Conservation (phyloP, 2,888 invertebrate genomes). For the Dynastes grantii region DNA sequence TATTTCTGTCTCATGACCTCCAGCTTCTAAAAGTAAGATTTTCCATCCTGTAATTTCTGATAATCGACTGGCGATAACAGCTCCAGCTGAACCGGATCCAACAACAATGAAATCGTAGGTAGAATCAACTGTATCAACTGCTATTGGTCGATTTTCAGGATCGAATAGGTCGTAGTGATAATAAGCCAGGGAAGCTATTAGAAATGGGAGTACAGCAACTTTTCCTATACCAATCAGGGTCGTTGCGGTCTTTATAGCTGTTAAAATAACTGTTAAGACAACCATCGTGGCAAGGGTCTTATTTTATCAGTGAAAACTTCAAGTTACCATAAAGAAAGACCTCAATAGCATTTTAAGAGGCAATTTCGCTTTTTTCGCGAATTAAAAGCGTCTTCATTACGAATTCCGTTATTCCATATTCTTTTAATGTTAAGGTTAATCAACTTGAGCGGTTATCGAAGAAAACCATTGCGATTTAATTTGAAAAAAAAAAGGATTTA, state of each 20-base stretch:
- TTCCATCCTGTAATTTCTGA: slow-evolving; percentile 86
- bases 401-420: background rate
- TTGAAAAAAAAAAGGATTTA: background rate
- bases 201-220: slow-evolving; percentile 81
- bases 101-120: slow-evolving; percentile 89
- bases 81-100: slow-evolving; percentile 89
- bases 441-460: background rate
- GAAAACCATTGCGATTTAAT: background rate
- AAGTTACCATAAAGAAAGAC: background rate
- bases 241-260: slow-evolving; percentile 82
- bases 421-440: background rate
- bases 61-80: slow-evolving; percentile 86
- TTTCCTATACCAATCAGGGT: slow-evolving; percentile 82
- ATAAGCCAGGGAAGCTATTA: slow-evolving; percentile 84
- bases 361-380: too few relatives aligned
- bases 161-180: slow-evolving; percentile 90
- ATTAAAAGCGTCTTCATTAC: too few relatives aligned
- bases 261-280: slow-evolving; percentile 72
- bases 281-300: slow-evolving; percentile 25
- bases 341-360: background rate
- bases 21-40: slow-evolving; percentile 86
- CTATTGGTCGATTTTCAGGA: slow-evolving; percentile 87
- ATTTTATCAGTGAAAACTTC: background rate
- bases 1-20: slow-evolving; percentile 90
- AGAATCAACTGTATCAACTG: slow-evolving; percentile 75